Base-by-base conservation (phyloP, 2,113 vertebrate species). In the Turnix velox region DNA sequence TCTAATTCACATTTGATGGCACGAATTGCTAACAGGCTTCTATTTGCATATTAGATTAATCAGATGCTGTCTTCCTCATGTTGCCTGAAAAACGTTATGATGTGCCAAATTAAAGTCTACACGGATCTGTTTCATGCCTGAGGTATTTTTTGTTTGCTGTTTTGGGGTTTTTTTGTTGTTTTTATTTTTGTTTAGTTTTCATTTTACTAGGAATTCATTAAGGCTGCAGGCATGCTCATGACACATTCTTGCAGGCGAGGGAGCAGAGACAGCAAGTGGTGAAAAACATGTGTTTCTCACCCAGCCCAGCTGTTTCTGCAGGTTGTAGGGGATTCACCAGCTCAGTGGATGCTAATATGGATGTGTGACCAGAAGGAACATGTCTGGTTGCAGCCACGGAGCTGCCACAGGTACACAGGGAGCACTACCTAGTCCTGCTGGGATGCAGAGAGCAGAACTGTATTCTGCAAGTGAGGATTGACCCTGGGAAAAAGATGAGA, bases 41-140 rank as follows among this genome's bases (percentile, higher is more conserved):
- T 15, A 92, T 94, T 75, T 92, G 86, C 82, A 78, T 92, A 69
- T 78, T 40, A 65, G 71, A 92, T 76, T 81, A 92, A 87, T 87
- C 51, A 75, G 40, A 83, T 22, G 61, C 62, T 94, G 86, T 83
- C 86, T 74, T 85, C 51, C 55, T 59, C 28, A 55, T 48, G 77
- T 73, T 83, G 86, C 82, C 46, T 79, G 82, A 83, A 79, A 79
- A 87, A 28, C 57, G 65, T 59, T 40, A 74, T 17, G 27, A 73
- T 33, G 49, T 83, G 61, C 83, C 93, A 74, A 77, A 94, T 63
- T 77, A 52, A 79, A 82, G 52, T 40, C 77, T 86, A 69, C 40
- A 54, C 35, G 23, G 61, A 86, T 89, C 59, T 65, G 61, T 90
- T 63, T 79, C 49, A 74, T 1, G 5, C 66, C 83, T 0, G 4